Evolutionary conservation across 2,113 vertebrate species (phyloP), one percentile per base, ranked within the genome.

Genomic region (Isurus oxyrinchus): DNA sequence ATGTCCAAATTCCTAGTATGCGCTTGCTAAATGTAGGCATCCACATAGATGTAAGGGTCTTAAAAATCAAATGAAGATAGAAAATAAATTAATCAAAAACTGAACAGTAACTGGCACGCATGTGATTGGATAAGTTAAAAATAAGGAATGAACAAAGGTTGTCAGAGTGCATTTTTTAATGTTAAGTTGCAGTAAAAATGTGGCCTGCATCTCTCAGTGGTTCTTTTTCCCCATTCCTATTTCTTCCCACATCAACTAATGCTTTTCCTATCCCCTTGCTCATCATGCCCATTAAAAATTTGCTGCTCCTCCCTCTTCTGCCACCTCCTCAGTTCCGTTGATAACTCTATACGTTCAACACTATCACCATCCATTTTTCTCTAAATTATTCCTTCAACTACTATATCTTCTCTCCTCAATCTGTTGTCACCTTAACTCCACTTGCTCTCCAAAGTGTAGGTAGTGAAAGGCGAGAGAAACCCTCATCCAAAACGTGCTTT

Each of bases 61-160:
- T 57, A 91, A 91, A 90, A 55, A 91, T 27, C 88, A 91, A 57
- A 55, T 91, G 57, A 91, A 23, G 27, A 94, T 66, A 66, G n/a
- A 94, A 94, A n/a, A 94, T 31, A 57, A 27, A 88, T 57, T 27
- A 57, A 31, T 57, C 8, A 88, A 88, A 55, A 55, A 55, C 86
- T 88, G 21, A 88, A 25, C 25, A 88, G 79, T 88, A 88, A 57
- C 8, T 31, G 8, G 27, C 11, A 27, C 8, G 49, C 86, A 27
- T 55, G 23, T 2, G 79, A 21, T 5, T 84, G 14, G 19, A 84
- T 44, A 84, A 84, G 19, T 19, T 16, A 19, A 84, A 84, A 84
- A 59, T 5, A 35, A 59, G 31, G 31, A 79, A 40, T 35, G 3
- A 79, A 79, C 76, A n/a, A 79, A 8, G 25, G 69, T 35, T 72